A percentile compares a stretch with the other conserved stretches of the same genome.
Evolutionary conservation across 37 sponge, comb jelly and placozoan species (phyloP).

Genomic region (Axinella damicornis): DNA sequence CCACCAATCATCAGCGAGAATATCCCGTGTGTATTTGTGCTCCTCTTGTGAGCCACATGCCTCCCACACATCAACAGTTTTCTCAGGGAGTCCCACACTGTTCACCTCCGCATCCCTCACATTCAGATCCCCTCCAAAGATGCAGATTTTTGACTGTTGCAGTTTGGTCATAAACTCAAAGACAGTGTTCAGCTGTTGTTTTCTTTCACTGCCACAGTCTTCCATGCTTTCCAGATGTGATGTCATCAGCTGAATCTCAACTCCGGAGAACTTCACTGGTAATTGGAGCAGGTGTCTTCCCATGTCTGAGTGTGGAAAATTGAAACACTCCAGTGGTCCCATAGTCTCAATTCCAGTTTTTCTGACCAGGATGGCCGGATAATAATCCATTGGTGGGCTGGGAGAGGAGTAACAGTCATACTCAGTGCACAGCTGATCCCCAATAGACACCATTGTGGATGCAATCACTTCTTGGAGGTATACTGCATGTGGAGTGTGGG

Average conservation of each 20-base stretch:
- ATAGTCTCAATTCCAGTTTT: not conserved
- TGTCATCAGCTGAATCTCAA: constrained; percentile 53
- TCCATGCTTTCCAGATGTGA: constrained; percentile 85
- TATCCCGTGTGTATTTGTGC: constrained; percentile 84
- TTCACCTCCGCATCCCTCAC: constrained; percentile 73
- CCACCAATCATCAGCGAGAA: constrained; percentile 47
- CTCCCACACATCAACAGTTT: constrained; percentile 80
- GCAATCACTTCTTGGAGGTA: constrained; percentile 82
- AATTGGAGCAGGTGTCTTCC: constrained; percentile 70
- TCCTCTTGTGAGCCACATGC: constrained; percentile 43
- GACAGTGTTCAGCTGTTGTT: constrained; percentile 46
- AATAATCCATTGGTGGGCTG: constrained; percentile 37
- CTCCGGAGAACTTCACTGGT: constrained; percentile 29
- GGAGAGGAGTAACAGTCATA: constrained; percentile 44
- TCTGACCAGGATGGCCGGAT: constrained; percentile 55
- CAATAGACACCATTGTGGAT: constrained; percentile 18
- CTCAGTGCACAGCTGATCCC: not conserved
- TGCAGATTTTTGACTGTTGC: constrained; percentile 21
- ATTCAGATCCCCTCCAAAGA: constrained; percentile 88
- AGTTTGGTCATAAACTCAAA: constrained; percentile 36
- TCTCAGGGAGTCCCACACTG: constrained; percentile 47
- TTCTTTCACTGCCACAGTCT: constrained; percentile 51
- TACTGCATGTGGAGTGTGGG: constrained; percentile 59
- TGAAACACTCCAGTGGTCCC: constrained; percentile 16
- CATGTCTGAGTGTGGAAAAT: constrained; percentile 62